Percentiles rank a stretch among this genome's conserved stretches.
Evolutionary conservation across 2,797 vertebrate species (phyloP).

Genomic region (Gallinago nigripennis): DNA sequence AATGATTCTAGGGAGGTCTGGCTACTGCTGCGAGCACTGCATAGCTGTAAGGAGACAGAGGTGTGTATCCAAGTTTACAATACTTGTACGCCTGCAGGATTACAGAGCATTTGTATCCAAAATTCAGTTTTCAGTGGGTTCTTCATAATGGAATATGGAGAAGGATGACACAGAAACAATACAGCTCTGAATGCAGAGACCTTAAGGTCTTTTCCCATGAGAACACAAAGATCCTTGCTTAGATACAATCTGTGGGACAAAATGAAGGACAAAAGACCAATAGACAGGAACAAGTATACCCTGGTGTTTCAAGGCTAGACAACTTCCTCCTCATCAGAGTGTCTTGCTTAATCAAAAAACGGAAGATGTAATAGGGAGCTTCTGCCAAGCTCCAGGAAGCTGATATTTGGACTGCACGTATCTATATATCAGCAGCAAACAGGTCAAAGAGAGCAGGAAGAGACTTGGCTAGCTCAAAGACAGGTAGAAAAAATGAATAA

Average conservation of each 20-base stretch:
- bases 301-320: neutral
- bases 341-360: neutral
- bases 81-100: neutral
- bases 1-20: neutral
- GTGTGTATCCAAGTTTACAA: neutral
- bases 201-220: neutral
- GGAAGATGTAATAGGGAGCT: neutral
- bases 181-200: neutral
- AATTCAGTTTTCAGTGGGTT: neutral
- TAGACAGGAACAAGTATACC: neutral
- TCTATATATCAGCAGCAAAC: neutral
- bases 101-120: neutral
- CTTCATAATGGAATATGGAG: neutral
- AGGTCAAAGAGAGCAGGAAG: neutral
- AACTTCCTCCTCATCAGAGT: neutral
- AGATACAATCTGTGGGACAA: neutral
- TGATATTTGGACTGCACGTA: neutral
- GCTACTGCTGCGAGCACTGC: neutral
- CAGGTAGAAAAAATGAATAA: neutral
- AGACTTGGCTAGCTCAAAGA: neutral
- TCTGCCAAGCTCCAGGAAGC: neutral
- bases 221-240: neutral
- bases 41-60: neutral
- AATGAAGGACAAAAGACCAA: neutral
- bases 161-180: neutral